Base-by-base conservation (phyloP, 35 echinoderm and acorn worm genomes). In the Lytechinus pictus region DNA sequence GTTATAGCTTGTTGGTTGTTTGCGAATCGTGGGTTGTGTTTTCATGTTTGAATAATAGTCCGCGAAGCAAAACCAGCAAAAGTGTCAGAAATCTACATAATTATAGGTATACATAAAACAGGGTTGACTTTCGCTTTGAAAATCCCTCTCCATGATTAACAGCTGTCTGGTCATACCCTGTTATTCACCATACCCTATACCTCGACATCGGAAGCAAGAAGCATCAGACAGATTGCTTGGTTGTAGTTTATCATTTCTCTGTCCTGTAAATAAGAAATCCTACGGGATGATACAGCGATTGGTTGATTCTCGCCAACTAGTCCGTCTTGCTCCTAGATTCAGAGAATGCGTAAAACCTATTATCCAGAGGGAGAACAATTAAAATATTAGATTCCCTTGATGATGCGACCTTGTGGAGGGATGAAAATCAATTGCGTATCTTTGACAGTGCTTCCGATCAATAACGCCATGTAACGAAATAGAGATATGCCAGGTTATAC, bases 191-290 rank as follows among this genome's bases (percentile, higher is more conserved):
- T 24, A 24, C 66, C 66, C 19, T 24, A 79, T 44, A 19, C 21
- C n/a, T 24, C 66, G 19, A 44, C 66, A 16, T 24, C 66, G 21
- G 21, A 16, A 79, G 3, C 66, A 79, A 79, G 66, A 24, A n/a
- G 66, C 66, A 79, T 19, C 66, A 79, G n/a, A 4, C 66, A 79
- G 66, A 8, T 24, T 79, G 56, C 19, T 79, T 79, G 66, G 66
- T 79, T 79, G 7, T 24, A 79, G 66, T 79, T 79, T 79, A n/a
- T 79, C n/a, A 79, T 79, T 44, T 79, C 66, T 19, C 19, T 79
- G n/a, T 79, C 21, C 66, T 79, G 66, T 79, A 79, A 79, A 79
- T 79, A 79, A 79, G 66, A 79, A 79, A 79, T 79, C 66, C n/a
- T 24, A 24, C 21, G 66, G 66, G 66, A 79, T 79, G n/a, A 24